Conservation (phyloP, 2,113 vertebrate genomes). For the Ceratotherium simum region DNA sequence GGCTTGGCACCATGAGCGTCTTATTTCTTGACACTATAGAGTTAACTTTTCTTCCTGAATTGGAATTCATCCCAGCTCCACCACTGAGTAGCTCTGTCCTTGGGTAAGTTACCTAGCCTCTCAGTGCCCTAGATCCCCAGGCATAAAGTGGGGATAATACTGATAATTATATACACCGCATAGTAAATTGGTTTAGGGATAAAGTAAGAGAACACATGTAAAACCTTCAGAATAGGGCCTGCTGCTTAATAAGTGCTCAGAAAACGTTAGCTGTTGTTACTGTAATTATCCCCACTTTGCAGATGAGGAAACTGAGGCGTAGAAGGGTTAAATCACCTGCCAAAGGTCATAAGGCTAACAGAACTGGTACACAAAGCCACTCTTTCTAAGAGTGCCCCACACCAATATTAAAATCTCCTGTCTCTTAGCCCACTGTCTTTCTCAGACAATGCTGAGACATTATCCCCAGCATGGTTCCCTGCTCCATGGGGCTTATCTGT, state of each 20-base stretch:
- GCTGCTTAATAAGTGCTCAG: background rate
- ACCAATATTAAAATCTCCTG: background rate
- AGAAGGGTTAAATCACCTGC: background rate
- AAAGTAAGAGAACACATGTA: background rate
- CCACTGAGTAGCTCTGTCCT: background rate
- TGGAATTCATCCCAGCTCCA: background rate
- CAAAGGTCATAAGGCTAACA: background rate
- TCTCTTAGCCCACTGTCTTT: background rate
- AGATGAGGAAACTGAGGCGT: background rate
- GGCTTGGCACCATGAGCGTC: fast-evolving
- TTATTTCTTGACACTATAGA: background rate
- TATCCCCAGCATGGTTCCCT: background rate
- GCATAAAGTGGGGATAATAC: background rate
- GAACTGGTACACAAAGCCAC: background rate
- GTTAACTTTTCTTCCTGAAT: background rate
- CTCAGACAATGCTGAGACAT: background rate
- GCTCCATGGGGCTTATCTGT: background rate
- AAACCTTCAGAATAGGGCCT: background rate
- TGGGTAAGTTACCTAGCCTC: background rate
- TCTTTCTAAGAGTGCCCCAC: background rate
- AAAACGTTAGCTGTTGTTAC: background rate
- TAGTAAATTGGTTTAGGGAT: background rate
- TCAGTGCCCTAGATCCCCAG: background rate
- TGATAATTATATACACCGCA: background rate
- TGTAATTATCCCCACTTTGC: background rate